phyloP scores from a whole-genome alignment of 2,113 vertebrate species.

The Malaclemys terrapin region DNA sequence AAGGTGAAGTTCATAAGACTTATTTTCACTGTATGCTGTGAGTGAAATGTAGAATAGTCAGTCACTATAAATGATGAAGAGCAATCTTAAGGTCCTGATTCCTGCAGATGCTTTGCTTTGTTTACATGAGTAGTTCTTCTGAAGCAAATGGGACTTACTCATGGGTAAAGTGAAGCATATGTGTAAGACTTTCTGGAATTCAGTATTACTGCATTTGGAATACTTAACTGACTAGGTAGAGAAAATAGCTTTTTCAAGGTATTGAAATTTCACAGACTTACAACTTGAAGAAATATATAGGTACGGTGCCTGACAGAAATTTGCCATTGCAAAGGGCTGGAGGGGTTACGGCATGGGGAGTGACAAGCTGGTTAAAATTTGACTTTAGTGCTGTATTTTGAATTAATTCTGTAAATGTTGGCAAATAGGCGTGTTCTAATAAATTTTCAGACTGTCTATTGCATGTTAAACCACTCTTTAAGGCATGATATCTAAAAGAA shows the following conservation, averaged over 20 bases:
- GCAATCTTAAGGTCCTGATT: fast-evolving
- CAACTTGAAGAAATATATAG: background rate
- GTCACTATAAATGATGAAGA: background rate
- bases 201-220: background rate
- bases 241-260: background rate
- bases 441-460: background rate
- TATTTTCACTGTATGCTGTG: background rate
- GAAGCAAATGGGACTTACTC: background rate
- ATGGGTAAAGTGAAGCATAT: background rate
- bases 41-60: background rate
- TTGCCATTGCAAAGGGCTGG: background rate
- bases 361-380: background rate
- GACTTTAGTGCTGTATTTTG: background rate
- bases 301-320: background rate
- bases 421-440: background rate
- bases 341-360: background rate
- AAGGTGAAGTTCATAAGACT: background rate
- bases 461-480: background rate
- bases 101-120: background rate
- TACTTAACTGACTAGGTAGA: background rate
- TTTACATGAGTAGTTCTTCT: background rate
- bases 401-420: no score
- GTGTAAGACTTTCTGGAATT: fast-evolving
- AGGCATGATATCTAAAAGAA: background rate
- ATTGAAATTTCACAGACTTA: background rate